Evolutionary conservation across 2,888 invertebrate genomes (phyloP).

Genomic region (Silvanus unidentatus): DNA sequence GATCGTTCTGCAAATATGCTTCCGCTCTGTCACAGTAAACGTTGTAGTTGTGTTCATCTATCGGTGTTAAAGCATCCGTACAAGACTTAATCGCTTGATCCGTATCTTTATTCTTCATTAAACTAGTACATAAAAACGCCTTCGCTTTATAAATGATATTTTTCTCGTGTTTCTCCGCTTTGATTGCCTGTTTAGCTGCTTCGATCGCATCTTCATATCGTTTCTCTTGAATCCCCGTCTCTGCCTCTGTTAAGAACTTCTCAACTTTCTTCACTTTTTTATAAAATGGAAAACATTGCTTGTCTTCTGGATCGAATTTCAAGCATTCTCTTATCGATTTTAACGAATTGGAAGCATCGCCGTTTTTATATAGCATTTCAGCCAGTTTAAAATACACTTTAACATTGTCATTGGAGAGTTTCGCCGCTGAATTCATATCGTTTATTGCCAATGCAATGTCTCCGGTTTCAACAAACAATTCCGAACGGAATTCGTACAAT

Average conservation of each 20-base stretch:
- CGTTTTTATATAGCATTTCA: slow-evolving; percentile 78
- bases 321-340: slow-evolving; percentile 95
- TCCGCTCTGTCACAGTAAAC: slow-evolving; percentile 89
- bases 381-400: slow-evolving; percentile 80
- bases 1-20: slow-evolving; percentile 78
- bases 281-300: slow-evolving; percentile 91
- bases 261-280: slow-evolving; percentile 93
- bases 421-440: slow-evolving; percentile 85
- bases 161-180: slow-evolving; percentile 62
- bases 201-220: slow-evolving; percentile 64
- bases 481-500: slow-evolving; percentile 78
- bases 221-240: slow-evolving; percentile 54
- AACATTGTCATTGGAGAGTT: slow-evolving; percentile 88
- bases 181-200: slow-evolving; percentile 61
- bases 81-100: slow-evolving; percentile 72
- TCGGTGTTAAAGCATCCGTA: slow-evolving; percentile 69
- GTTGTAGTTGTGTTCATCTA: slow-evolving; percentile 67
- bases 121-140: slow-evolving; percentile 76
- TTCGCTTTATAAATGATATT: slow-evolving; percentile 71
- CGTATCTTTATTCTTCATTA: slow-evolving; percentile 63
- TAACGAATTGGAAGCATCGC: slow-evolving; percentile 85
- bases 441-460: slow-evolving; percentile 82
- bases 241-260: slow-evolving; percentile 67
- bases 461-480: slow-evolving; percentile 71
- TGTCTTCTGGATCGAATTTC: slow-evolving; percentile 95